A percentile compares a stretch with the other conserved stretches of the same genome.
Evolutionary conservation across 2,797 vertebrate species (phyloP).

Genomic region (Mormyrops attenuatus): DNA sequence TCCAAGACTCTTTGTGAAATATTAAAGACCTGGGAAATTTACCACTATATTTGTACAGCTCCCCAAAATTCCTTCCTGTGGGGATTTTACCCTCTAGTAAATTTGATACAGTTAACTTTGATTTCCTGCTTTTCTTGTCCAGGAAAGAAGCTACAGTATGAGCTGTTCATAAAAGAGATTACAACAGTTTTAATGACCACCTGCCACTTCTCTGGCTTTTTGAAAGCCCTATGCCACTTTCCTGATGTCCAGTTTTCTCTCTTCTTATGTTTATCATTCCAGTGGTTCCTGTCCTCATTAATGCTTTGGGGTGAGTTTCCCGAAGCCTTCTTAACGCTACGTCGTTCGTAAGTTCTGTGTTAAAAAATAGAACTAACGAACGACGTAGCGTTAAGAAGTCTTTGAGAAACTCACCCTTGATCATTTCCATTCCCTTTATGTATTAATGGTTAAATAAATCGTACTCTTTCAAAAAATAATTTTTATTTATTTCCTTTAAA

Average conservation of each 20-base stretch:
- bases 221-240: neutral
- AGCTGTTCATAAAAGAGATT: constrained; percentile 67
- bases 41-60: constrained; percentile 96
- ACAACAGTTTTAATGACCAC: constrained; percentile 71
- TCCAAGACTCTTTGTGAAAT: constrained; percentile 77
- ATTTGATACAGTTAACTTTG: constrained; percentile 85
- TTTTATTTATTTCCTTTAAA: neutral
- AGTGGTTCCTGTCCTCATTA: neutral
- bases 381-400: too few species aligned
- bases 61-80: constrained; percentile 63
- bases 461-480: neutral
- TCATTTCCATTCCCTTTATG: neutral
- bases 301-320: too few species aligned
- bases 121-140: constrained; percentile 46
- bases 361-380: too few species aligned
- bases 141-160: constrained; percentile 45
- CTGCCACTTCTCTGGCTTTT: constrained; percentile 61
- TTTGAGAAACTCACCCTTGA: too few species aligned
- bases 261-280: neutral
- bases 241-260: neutral
- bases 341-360: too few species aligned
- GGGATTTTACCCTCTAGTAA: constrained; percentile 89
- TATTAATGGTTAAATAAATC: neutral
- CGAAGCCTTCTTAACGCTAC: too few species aligned
- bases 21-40: constrained; percentile 81